Evolutionary conservation across 1,140 invertebrate genomes (phyloP), one percentile per base, ranked within the genome.

Genomic region (Pseudomyrmex flavicornis): DNA sequence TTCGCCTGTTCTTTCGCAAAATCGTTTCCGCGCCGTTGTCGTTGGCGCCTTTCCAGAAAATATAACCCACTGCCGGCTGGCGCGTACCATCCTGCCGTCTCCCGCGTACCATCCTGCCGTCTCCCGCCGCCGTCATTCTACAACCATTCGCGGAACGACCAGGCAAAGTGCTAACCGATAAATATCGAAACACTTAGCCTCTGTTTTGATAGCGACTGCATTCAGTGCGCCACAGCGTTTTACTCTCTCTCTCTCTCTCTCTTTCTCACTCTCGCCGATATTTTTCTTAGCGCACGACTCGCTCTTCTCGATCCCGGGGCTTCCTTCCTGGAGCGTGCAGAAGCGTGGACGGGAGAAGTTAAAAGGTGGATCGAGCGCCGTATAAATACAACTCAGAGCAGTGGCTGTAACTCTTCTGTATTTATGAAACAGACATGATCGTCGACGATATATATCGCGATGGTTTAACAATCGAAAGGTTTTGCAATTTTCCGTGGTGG

Each of bases 121-220:
- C 50, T 61, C 66, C 44, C 69, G 66, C 68, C 68, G 68, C 66
- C 86, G n/a, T 63, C 74, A 69, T 70, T 66, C 73, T 69, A 50
- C 44, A 86, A 75, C 85, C 76, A 85, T 77, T 85, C 85, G 69
- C 72, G 77, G 65, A 86, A 90, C 87, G 84, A 75, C 50, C 76
- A 69, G 52, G 86, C 73, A 86, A 89, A 90, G 86, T 90, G 86
- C 87, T 85, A 90, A 87, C 88, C 91, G 90, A 93, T 93, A 93
- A 93, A 93, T 93, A 93, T 92, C 91, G 88, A 92, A 93, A 93
- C 92, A 93, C 92, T 93, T 92, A 91, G 89, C 75, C 68, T 85
- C 86, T 92, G 85, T 92, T 92, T 93, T 93, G 80, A 90, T 90
- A 92, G 84, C 58, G 83, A 87, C 69, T 80, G 86, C 76, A 69